Conservation (phyloP, 1,140 invertebrate genomes). For the Scaptomyza montana region DNA sequence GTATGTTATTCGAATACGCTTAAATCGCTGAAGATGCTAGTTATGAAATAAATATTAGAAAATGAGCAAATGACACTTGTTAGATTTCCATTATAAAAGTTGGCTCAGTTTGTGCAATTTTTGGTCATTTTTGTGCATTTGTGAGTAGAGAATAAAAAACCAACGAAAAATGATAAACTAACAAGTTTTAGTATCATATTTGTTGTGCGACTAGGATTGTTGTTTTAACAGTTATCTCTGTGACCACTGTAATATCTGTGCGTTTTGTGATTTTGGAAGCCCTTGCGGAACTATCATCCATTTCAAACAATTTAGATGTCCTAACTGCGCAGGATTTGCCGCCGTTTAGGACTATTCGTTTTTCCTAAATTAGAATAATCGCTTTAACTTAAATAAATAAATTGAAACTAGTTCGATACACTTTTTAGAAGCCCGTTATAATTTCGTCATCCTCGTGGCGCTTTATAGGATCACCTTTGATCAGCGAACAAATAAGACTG, state of each 20-base stretch:
- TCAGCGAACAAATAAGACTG: constrained; percentile 89
- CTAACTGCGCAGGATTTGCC: no score
- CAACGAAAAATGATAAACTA: neutral
- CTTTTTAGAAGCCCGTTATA: constrained; percentile 85
- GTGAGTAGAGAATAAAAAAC: neutral
- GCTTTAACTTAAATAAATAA: neutral
- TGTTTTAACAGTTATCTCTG: neutral
- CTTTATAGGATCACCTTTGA: constrained; percentile 91
- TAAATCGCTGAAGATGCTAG: constrained; percentile 57
- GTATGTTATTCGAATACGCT: constrained; percentile 66
- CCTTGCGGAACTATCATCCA: constrained; percentile 9
- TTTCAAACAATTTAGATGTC: neutral
- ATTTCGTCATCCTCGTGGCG: constrained; percentile 87
- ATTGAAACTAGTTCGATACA: neutral
- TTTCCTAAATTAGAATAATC: neutral
- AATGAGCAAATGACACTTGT: constrained; percentile 2
- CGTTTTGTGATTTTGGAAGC: constrained; percentile 27
- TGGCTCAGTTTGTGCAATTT: neutral
- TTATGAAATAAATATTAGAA: constrained; percentile 66
- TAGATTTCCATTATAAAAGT: neutral
- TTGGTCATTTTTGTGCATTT: constrained; percentile 3
- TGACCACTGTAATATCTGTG: neutral
- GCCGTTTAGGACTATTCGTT: neutral
- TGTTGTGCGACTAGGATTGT: constrained; percentile 47
- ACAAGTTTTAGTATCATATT: neutral